Conservation (phyloP, 2,113 vertebrate species). For the Galbula dea region DNA sequence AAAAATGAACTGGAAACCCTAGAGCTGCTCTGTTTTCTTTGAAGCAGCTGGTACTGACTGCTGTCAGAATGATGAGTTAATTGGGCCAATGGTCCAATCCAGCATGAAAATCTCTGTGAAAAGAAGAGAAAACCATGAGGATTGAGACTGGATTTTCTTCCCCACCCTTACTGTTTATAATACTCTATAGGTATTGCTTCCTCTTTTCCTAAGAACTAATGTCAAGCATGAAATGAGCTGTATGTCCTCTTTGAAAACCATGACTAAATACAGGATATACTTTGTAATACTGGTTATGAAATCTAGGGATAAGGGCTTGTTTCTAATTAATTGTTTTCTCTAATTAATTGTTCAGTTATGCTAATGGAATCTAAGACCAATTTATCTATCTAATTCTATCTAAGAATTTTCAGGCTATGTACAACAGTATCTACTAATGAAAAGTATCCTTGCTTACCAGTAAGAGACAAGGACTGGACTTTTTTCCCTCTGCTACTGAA, state of each 20-base stretch:
- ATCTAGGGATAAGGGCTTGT: not conserved
- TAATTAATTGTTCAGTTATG: not conserved
- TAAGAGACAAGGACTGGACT: not conserved
- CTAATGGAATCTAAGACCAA: not conserved
- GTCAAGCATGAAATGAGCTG: not conserved
- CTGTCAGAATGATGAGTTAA: not conserved
- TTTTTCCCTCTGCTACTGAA: not conserved
- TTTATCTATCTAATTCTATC: no score
- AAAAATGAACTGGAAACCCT: not conserved
- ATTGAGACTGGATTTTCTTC: not conserved
- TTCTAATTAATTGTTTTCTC: not conserved
- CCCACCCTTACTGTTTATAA: not conserved
- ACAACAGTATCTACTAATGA: not conserved
- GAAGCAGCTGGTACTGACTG: not conserved
- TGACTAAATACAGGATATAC: not conserved
- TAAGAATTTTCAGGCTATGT: not conserved
- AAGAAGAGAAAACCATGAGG: not conserved
- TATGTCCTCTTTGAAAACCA: not conserved
- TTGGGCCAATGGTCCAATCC: not conserved
- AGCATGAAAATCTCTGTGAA: not conserved
- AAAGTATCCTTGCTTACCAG: not conserved
- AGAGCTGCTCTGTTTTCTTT: not conserved
- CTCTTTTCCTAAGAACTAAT: not conserved
- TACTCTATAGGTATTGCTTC: not conserved
- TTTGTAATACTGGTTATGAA: not conserved